Evolutionary conservation across 2,797 vertebrate species (phyloP).

Genomic region (Thripadectes ignobilis): DNA sequence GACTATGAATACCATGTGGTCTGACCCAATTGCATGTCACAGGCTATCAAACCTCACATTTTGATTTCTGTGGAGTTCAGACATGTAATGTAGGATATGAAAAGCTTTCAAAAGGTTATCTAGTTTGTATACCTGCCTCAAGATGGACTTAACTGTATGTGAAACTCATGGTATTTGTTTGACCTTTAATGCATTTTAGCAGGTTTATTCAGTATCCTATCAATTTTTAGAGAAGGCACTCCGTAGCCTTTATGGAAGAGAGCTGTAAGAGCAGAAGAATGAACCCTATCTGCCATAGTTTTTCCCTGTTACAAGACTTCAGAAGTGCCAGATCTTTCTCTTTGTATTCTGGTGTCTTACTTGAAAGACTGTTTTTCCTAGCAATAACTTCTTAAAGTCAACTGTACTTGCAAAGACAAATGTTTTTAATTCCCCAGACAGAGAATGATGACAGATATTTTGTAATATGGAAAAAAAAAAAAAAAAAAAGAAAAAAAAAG

Average conservation of each 20-base stretch:
- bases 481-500: not conserved
- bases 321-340: not conserved
- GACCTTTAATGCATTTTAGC: not conserved
- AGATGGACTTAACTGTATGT: not conserved
- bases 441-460: slow-evolving; percentile 33
- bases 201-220: not conserved
- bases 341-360: not conserved
- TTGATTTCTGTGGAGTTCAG: not conserved
- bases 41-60: not conserved
- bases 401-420: slow-evolving; percentile 9
- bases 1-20: not conserved
- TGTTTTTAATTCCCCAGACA: slow-evolving; percentile 37
- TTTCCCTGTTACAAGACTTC: not conserved
- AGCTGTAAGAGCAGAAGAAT: not conserved
- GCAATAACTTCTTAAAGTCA: slow-evolving; percentile 11
- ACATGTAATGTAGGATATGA: not conserved
- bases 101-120: not conserved
- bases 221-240: not conserved
- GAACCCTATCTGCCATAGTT: not conserved
- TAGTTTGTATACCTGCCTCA: not conserved
- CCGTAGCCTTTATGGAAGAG: not conserved
- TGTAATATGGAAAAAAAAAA: not conserved
- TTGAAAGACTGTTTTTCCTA: slow-evolving; percentile 17
- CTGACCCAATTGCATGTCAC: not conserved
- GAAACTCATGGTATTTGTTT: not conserved